These are phyloP conservation scores for Nothocercus nigrocapillus DNA, from an alignment of 2,113 vertebrate species.

Conservation along the genomic window DNA sequence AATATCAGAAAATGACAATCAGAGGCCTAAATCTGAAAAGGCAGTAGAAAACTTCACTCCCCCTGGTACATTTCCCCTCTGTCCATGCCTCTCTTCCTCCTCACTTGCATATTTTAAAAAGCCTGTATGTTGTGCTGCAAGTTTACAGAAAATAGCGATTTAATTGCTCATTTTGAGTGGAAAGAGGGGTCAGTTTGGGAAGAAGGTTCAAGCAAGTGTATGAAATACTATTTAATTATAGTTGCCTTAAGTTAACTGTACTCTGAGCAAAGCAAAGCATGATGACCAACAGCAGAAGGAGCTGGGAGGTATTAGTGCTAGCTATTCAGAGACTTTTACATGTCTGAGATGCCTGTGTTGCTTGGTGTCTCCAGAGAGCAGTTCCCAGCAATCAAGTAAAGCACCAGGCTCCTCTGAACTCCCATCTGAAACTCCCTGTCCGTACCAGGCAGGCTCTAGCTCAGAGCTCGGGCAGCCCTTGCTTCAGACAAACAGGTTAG, in stretches of 20 bases:
- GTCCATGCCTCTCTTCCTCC: not conserved
- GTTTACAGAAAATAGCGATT: not conserved
- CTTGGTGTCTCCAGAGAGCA: not conserved
- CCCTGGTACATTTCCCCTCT: not conserved
- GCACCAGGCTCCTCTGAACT: not conserved
- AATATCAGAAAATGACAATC: not conserved
- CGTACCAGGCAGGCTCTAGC: not conserved
- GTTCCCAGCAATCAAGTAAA: not conserved
- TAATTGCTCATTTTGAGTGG: not conserved
- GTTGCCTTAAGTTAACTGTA: not conserved
- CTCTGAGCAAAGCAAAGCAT: not conserved
- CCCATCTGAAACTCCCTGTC: not conserved
- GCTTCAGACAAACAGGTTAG: not conserved
- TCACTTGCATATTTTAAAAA: not conserved
- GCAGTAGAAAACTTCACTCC: not conserved
- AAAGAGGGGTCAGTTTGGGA: not conserved
- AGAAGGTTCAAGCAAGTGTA: not conserved
- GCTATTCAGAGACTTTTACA: not conserved
- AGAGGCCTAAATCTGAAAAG: not conserved
- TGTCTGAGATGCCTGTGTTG: not conserved
- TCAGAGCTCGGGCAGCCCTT: not conserved
- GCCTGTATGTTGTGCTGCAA: not conserved
- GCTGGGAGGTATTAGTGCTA: fast-evolving
- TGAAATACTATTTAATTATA: not conserved
- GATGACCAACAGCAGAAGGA: fast-evolving